Base-by-base conservation (phyloP, 2,888 invertebrate species). In the Limnephilus marmoratus region DNA sequence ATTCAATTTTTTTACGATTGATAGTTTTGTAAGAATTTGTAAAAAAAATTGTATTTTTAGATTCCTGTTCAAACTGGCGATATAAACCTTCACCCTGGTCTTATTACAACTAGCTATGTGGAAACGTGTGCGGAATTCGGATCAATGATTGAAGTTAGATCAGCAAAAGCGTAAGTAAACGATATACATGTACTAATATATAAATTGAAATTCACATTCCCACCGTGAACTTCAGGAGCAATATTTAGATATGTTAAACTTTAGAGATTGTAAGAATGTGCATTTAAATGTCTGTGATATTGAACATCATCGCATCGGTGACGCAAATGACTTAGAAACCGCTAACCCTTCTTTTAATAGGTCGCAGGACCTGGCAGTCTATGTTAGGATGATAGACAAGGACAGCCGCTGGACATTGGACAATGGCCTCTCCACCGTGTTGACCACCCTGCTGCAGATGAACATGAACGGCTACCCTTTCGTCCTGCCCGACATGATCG, bases 401-500 rank as follows among this genome's bases (percentile, higher is more conserved):
- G 97, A 97, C 94, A 97, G 98, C 0, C 95, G 95, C 37, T 97
- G 97, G 97, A 96, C 96, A 18, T 96, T 96, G 94, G 95, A 96
- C 91, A 97, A 97, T 94, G 98, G 98, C 0, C 95, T 98, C 2
- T 95, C 96, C 4, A 97, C 97, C 1, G 94, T 98, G 3, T 96
- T 98, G 34, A 97, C 98, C 0, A 97, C 95, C 2, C 93, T 95
- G 92, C 93, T 95, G 92, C 95, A 95, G 93, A 94, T 95, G 94
- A 95, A 95, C 93, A 93, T 95, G 92, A 95, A 95, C 91, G 95
- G 95, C 0, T 95, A 95, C 89, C n/a, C 97, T 96, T 97, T 97
- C 94, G 97, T 98, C n/a, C 95, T 98, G 68, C 98, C 98, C 0
- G 98, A 98, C 94, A 98, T 98, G 97, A 97, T 97, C 91, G 97